Evolutionary conservation across 2,797 vertebrate genomes (phyloP).

Genomic region (Lindbergichthys nudifrons): DNA sequence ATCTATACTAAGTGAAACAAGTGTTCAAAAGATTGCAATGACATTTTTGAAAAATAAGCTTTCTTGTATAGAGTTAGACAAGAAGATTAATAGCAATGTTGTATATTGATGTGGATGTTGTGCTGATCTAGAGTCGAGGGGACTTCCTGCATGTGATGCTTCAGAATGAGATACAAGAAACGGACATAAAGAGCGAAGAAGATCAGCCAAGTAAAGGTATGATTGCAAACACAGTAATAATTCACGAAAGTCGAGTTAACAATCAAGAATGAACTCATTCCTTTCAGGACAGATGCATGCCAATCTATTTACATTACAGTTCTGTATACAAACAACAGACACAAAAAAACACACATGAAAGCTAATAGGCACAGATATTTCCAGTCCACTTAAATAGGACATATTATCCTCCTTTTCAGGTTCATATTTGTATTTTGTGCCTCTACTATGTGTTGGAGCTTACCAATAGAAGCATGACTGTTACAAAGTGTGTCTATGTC

Average conservation of each 20-base stretch:
- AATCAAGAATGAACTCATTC: too few relatives aligned
- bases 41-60: neutral
- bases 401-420: too few relatives aligned
- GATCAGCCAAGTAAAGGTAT: constrained; percentile 76
- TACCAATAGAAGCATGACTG: too few relatives aligned
- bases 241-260: neutral
- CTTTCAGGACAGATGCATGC: too few relatives aligned
- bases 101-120: constrained; percentile 9
- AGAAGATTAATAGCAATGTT: neutral
- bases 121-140: constrained; percentile 40
- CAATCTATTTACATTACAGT: too few relatives aligned
- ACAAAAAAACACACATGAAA: too few relatives aligned
- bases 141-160: constrained; percentile 80
- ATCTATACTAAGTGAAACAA: neutral
- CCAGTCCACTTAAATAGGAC: too few relatives aligned
- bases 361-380: too few relatives aligned
- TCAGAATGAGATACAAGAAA: constrained; percentile 69
- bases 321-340: too few relatives aligned
- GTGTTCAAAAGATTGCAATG: neutral
- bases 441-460: too few relatives aligned
- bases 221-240: neutral
- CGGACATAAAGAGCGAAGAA: constrained; percentile 40
- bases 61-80: neutral
- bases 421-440: too few relatives aligned
- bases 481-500: too few relatives aligned